phyloP scores from a whole-genome alignment of 2,888 invertebrate species.

The Tortricodes alternella region DNA sequence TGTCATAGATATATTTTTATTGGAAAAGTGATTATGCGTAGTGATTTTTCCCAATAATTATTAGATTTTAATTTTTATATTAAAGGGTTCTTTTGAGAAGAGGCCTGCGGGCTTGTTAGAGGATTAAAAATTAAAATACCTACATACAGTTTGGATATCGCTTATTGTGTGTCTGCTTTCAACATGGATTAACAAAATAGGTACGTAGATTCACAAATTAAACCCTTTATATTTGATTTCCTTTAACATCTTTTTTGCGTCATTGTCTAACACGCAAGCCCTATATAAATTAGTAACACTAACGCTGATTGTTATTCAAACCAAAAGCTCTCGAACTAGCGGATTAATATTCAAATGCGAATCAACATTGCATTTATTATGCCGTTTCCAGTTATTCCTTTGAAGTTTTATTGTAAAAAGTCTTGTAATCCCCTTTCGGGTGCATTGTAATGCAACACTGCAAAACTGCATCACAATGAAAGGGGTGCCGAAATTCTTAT shows the following conservation, averaged over 20 bases:
- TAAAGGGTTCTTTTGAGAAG: no score
- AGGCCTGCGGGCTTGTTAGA: no score
- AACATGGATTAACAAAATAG: no score
- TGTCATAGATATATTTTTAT: no score
- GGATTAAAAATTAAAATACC: no score
- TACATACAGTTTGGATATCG: no score
- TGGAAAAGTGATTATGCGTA: no score
- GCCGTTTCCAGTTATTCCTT: slow-evolving; percentile 17
- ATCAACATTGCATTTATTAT: slow-evolving; percentile 27
- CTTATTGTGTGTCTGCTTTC: no score
- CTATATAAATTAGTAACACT: slow-evolving; percentile 23
- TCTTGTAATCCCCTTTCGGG: slow-evolving; percentile 53
- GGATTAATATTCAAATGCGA: slow-evolving; percentile 12
- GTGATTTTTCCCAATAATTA: no score
- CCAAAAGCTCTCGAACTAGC: slow-evolving; percentile 7
- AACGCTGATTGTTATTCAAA: slow-evolving; percentile 14
- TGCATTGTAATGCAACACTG: slow-evolving; percentile 28
- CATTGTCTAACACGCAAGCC: not conserved
- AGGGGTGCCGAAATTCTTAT: slow-evolving; percentile 49
- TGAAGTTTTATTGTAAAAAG: slow-evolving; percentile 38
- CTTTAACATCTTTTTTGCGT: not conserved
- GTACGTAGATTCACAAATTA: no score
- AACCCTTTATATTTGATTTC: not conserved
- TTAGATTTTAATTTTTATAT: no score
- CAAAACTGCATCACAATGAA: slow-evolving; percentile 14